Percentiles rank a stretch among this genome's conserved stretches.
phyloP scores from a whole-genome alignment of 2,797 vertebrate species.

The Serranus cabrilla region DNA sequence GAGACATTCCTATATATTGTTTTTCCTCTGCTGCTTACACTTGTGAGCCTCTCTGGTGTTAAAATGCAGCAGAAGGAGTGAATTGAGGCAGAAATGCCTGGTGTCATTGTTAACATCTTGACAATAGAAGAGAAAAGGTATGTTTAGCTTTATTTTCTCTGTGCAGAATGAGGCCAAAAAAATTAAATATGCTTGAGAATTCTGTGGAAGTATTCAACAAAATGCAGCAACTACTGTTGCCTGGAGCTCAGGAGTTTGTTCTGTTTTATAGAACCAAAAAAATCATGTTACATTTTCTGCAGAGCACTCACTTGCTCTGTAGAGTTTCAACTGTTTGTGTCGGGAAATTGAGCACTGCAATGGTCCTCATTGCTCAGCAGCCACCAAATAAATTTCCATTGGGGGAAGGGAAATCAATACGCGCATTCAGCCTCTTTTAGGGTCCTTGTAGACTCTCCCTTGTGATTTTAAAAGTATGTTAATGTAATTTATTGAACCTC shows the following conservation, averaged over 20 bases:
- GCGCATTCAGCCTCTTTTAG: conserved; percentile 82
- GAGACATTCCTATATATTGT: neutral
- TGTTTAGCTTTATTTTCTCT: neutral
- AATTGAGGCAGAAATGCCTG: neutral
- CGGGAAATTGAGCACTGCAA: conserved; percentile 66
- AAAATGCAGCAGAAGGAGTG: neutral
- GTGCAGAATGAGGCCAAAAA: neutral
- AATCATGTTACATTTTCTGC: conserved; percentile 56
- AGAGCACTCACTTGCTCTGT: conserved; percentile 51
- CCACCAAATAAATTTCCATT: conserved; percentile 86
- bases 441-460: conserved; percentile 78
- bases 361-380: conserved; percentile 77
- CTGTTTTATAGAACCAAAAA: conserved; percentile 10
- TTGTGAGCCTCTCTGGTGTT: neutral
- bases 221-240: conserved; percentile 4
- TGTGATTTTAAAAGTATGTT: conserved; percentile 88
- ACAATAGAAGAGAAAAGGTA: conserved; percentile 1
- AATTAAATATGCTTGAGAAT: neutral
- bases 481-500: conserved; percentile 90
- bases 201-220: conserved; percentile 7
- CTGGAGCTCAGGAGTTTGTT: conserved; percentile 2
- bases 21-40: neutral
- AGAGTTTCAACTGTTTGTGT: conserved; percentile 68
- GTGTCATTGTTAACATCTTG: neutral
- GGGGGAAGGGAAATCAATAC: conserved; percentile 85